These are phyloP conservation scores for Empis stercorea DNA, from an alignment of 2,888 invertebrate genomes.

Conservation along the genomic window DNA sequence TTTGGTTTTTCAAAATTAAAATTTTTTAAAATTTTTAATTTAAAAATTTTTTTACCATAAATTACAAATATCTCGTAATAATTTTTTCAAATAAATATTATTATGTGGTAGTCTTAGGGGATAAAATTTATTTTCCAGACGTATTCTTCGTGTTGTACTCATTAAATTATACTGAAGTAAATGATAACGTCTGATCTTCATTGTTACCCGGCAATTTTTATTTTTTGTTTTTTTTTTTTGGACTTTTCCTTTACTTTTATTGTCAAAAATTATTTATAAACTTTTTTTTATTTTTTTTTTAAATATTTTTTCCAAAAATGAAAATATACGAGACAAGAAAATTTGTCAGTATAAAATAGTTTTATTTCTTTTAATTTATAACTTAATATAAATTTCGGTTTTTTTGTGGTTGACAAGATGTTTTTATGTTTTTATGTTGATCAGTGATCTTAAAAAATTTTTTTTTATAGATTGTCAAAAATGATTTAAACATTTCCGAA, in stretches of 20 bases:
- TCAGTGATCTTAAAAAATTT: background rate
- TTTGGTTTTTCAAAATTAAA: background rate
- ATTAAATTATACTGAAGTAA: slow-evolving; percentile 6
- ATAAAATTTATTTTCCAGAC: slow-evolving; percentile 8
- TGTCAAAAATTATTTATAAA: too few relatives aligned
- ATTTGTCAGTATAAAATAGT: background rate
- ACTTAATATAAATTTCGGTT: background rate
- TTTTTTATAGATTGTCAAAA: slow-evolving; percentile 1
- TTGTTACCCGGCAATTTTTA: slow-evolving; percentile 3
- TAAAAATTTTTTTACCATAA: slow-evolving; percentile 1
- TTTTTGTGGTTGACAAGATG: too few relatives aligned
- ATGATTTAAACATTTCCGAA: slow-evolving; percentile 5
- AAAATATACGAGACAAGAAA: background rate
- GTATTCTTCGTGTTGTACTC: slow-evolving; percentile 9
- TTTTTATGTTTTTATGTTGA: background rate
- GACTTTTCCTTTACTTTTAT: background rate
- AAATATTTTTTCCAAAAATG: background rate
- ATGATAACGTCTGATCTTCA: slow-evolving; percentile 13
- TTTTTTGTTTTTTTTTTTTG: background rate
- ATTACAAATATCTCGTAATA: slow-evolving; percentile 4
- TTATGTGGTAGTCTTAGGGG: slow-evolving; percentile 7
- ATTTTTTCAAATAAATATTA: slow-evolving; percentile 6
- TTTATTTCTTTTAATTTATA: background rate
- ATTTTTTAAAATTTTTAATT: background rate
- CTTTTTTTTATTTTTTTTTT: background rate